Base-by-base conservation (phyloP, 2,113 vertebrate species). In the Jacana jacana region DNA sequence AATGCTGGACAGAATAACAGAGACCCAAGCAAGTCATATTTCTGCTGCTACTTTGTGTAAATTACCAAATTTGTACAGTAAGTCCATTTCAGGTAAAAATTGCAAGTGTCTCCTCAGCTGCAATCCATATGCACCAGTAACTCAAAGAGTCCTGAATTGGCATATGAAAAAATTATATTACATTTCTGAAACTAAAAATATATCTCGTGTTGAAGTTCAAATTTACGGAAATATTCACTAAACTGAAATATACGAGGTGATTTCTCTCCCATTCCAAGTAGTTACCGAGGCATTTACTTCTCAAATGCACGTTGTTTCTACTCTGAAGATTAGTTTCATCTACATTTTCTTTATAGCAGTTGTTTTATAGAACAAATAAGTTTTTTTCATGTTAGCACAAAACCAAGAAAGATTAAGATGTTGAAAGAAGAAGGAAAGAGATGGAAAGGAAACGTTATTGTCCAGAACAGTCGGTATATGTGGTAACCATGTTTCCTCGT, bases 401-500 rank as follows among this genome's bases (percentile, higher is more conserved):
- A 96, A 15, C 65, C 66, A 97, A 91, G 54, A 89, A 85, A 73
- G 46, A 82, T 72, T 61, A 92, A 19, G 68, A 35, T 55, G 33
- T n/a, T 81, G 66, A 88, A 87, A 68, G 39, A 73, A 70, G 39
- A 78, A 46, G 80, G 71, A 39, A 40, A 71, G 16, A 83, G 14
- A 55, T 64, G 25, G 82, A 78, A 90, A 87, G 46, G 49, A 89
- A 46, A 42, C 44, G 61, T 93, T 97, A 99, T 9, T 98, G 98
- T 72, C 98, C 98, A 39, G 99, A 99, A 97, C 99, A 99, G 97
- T 99, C 99, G 0, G 99, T 99, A 81, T 99, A 99, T 0, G 99
- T 99, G 69, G 99, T 99, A 90, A 99, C 99, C 99, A 99, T 99
- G 97, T 99, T 99, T 87, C 99, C 99, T 96, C 98, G 97, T 19